Conservation (phyloP, 2,113 vertebrate species). For the Actenoides lindsayi region DNA sequence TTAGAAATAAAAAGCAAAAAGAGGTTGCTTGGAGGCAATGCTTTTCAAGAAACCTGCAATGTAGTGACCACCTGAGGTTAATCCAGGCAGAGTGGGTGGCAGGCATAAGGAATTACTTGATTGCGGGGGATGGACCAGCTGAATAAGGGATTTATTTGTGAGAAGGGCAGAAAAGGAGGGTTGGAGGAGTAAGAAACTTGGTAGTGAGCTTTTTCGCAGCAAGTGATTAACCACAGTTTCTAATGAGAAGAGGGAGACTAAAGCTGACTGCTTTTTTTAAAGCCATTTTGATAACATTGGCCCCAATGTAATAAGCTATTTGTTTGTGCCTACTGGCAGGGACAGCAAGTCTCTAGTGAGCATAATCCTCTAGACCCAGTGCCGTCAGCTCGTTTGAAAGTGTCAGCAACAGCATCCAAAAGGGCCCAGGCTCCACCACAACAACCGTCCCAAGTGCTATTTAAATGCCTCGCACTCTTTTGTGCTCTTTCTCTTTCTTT, state of each 20-base stretch:
- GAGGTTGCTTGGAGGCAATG: constrained; percentile 18
- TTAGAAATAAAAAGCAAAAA: constrained; percentile 42
- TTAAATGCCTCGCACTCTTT: background rate
- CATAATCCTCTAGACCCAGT: background rate
- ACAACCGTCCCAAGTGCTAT: background rate
- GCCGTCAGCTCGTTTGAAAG: background rate
- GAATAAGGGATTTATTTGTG: constrained; percentile 63
- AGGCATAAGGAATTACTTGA: constrained; percentile 47
- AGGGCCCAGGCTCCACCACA: background rate
- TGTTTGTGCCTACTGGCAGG: constrained; percentile 57
- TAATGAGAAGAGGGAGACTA: constrained; percentile 42
- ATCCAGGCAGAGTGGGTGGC: constrained; percentile 65
- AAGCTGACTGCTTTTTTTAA: constrained; percentile 58
- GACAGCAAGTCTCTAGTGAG: constrained; percentile 24
- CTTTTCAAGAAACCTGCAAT: constrained; percentile 46
- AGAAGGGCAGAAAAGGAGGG: constrained; percentile 44
- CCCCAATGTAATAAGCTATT: constrained; percentile 41
- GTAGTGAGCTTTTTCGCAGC: constrained; percentile 49
- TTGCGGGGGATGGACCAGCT: background rate
- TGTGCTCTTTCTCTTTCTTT: constrained; percentile 22
- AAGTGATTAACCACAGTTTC: constrained; percentile 41
- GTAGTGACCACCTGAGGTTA: constrained; percentile 69
- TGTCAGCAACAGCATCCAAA: constrained; percentile 14
- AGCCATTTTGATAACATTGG: constrained; percentile 51
- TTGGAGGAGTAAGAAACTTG: constrained; percentile 23